Percentiles rank a stretch among this genome's conserved stretches.
phyloP scores from a whole-genome alignment of 2,113 vertebrate genomes.

The Oryzias melastigma region DNA sequence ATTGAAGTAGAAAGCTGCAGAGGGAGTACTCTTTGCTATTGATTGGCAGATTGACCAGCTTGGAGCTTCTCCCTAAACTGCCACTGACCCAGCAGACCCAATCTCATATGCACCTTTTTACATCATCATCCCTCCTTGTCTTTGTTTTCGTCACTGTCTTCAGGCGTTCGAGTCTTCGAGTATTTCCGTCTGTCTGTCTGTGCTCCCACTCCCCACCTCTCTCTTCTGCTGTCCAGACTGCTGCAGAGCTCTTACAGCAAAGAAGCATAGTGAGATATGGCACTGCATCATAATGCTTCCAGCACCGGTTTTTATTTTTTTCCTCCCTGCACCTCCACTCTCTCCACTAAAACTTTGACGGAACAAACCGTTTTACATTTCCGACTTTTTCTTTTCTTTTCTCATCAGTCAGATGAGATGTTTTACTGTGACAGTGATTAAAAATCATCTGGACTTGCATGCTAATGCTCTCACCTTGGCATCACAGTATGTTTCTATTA shows the following conservation, averaged over 20 bases:
- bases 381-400: background rate
- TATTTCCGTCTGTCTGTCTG: constrained; percentile 11
- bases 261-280: constrained; percentile 72
- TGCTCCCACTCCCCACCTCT: constrained; percentile 4
- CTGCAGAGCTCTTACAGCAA: constrained; percentile 64
- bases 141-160: constrained; percentile 5
- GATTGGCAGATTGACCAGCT: constrained; percentile 57
- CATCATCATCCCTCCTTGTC: constrained; percentile 1
- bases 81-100: constrained; percentile 10
- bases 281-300: constrained; percentile 67
- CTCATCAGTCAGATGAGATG: constrained; percentile 7
- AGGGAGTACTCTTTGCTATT: constrained; percentile 48
- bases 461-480: constrained; percentile 12
- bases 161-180: constrained; percentile 13
- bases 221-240: constrained; percentile 37
- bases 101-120: constrained; percentile 1
- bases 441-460: background rate
- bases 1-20: constrained; percentile 36
- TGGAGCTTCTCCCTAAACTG: constrained; percentile 25
- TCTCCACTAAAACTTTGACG: constrained; percentile 31
- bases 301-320: constrained; percentile 16
- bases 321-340: constrained; percentile 29
- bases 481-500: constrained; percentile 4
- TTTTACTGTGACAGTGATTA: background rate
- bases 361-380: constrained; percentile 2